phyloP scores from a whole-genome alignment of 2,888 invertebrate genomes.

The Lycophotia porphyrea region DNA sequence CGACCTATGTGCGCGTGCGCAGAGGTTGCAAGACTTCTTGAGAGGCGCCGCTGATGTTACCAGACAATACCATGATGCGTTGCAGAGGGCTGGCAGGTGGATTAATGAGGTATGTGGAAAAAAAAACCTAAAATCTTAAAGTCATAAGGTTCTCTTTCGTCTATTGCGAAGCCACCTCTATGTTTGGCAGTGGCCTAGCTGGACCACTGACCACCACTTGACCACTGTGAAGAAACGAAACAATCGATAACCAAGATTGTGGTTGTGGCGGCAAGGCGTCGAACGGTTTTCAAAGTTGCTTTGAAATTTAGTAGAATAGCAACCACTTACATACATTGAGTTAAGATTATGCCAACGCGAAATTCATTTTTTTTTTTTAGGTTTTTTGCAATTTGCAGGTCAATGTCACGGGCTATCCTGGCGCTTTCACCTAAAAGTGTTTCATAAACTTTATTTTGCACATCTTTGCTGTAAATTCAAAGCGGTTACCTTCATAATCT shows the following conservation, averaged over 20 bases:
- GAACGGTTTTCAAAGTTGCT: background rate
- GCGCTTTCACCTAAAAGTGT: background rate
- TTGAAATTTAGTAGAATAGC: background rate
- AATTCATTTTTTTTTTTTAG: no score
- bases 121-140: background rate
- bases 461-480: background rate
- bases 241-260: background rate
- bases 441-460: background rate
- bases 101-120: slow-evolving; percentile 90
- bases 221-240: background rate
- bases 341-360: background rate
- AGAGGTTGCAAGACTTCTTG: slow-evolving; percentile 95
- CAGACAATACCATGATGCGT: slow-evolving; percentile 93
- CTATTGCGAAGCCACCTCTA: background rate
- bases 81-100: slow-evolving; percentile 95
- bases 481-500: background rate
- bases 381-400: no score
- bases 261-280: background rate
- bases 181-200: background rate
- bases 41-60: slow-evolving; percentile 92
- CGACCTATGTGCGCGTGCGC: slow-evolving; percentile 95
- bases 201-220: background rate
- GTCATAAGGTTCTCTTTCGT: background rate
- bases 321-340: background rate
- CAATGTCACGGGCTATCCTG: no score